Percentiles rank a stretch among this genome's conserved stretches.
Evolutionary conservation across 2,888 invertebrate species (phyloP).

Genomic region (Crematogaster levior): DNA sequence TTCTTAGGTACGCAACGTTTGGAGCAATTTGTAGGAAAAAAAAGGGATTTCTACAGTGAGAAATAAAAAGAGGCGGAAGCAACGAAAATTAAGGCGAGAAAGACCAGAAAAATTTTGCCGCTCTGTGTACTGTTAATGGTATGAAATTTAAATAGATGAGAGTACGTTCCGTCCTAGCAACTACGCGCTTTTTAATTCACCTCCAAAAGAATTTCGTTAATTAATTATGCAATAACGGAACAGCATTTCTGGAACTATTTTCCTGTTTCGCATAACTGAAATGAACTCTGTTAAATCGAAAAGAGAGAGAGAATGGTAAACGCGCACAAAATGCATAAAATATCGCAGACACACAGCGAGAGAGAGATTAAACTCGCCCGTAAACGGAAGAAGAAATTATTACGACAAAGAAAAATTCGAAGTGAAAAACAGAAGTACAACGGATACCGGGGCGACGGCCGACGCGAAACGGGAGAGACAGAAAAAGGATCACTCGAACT

Average conservation of each 20-base stretch:
- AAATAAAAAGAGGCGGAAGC: not conserved
- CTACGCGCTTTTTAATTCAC: slow-evolving; percentile 3
- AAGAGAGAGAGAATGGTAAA: not conserved
- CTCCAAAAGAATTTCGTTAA: slow-evolving; percentile 17
- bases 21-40: not conserved
- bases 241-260: not conserved
- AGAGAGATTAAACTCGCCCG: slow-evolving; percentile 28
- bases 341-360: slow-evolving; percentile 3
- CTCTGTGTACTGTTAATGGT: slow-evolving; percentile 10
- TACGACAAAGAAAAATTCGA: slow-evolving; percentile 32
- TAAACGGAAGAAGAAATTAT: slow-evolving; percentile 25
- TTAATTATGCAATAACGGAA: slow-evolving; percentile 4
- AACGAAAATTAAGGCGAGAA: slow-evolving; percentile 21
- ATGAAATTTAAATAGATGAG: slow-evolving; percentile 6
- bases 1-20: slow-evolving; percentile 14
- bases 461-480: slow-evolving; percentile 53
- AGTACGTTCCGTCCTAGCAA: not conserved
- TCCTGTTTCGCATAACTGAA: not conserved
- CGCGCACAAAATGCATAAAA: slow-evolving; percentile 22
- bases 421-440: slow-evolving; percentile 25
- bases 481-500: slow-evolving; percentile 61
- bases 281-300: slow-evolving; percentile 27
- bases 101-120: not conserved
- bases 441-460: slow-evolving; percentile 3
- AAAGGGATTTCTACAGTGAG: slow-evolving; percentile 13